phyloP scores from a whole-genome alignment of 1,140 invertebrate species.

The Cecropterus lyciades region DNA sequence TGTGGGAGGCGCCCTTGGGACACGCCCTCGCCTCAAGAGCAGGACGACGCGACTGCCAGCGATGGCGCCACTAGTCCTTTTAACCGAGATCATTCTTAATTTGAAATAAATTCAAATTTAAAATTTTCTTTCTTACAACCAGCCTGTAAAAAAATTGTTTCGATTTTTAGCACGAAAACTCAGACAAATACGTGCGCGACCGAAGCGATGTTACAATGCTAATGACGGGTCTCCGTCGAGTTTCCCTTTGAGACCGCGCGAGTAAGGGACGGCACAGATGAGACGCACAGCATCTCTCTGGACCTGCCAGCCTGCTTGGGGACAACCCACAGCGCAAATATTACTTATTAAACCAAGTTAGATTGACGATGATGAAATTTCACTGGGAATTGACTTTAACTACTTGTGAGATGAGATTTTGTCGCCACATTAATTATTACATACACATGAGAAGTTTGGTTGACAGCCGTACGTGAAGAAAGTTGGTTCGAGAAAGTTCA shows the following conservation, averaged over 20 bases:
- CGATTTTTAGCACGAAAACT: slow-evolving; percentile 38
- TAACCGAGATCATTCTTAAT: slow-evolving; percentile 36
- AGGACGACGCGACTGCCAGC: slow-evolving; percentile 65
- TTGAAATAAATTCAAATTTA: slow-evolving; percentile 30
- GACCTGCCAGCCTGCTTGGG: slow-evolving; percentile 63
- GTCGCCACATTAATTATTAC: slow-evolving; percentile 71
- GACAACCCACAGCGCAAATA: slow-evolving; percentile 73
- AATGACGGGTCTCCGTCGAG: slow-evolving; percentile 54
- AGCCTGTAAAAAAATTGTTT: slow-evolving; percentile 31
- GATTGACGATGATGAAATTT: slow-evolving; percentile 84
- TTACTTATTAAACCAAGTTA: slow-evolving; percentile 81
- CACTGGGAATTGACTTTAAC: slow-evolving; percentile 81
- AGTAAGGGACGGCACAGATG: slow-evolving; percentile 71
- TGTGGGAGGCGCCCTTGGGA: slow-evolving; percentile 78
- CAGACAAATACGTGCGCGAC: slow-evolving; percentile 27
- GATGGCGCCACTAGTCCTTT: slow-evolving; percentile 71
- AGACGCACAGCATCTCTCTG: slow-evolving; percentile 73
- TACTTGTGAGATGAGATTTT: slow-evolving; percentile 74
- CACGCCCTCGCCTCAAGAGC: slow-evolving; percentile 79
- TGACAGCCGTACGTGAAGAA: slow-evolving; percentile 24
- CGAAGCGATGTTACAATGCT: slow-evolving; percentile 43
- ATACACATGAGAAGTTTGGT: slow-evolving; percentile 43
- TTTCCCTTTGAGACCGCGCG: slow-evolving; percentile 73
- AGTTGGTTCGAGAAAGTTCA: slow-evolving; percentile 20
- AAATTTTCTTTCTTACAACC: slow-evolving; percentile 12